Evolutionary conservation across 2,797 vertebrate genomes (phyloP).

Genomic region (Graptemys geographica): DNA sequence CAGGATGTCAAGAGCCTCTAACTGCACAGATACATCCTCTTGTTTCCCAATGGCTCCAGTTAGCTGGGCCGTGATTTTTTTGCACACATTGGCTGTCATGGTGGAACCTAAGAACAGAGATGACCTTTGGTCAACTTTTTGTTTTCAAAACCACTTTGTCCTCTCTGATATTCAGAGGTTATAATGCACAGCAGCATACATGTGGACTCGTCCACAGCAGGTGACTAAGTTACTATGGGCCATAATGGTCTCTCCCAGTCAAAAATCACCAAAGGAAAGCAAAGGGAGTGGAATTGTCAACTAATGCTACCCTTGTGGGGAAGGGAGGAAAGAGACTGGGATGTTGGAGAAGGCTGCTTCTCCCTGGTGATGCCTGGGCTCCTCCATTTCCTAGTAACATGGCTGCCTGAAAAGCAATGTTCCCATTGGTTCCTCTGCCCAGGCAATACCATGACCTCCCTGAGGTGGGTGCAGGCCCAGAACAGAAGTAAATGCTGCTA

Average conservation of each 20-base stretch:
- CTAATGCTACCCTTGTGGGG: background rate
- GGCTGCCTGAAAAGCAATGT: background rate
- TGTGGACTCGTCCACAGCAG: background rate
- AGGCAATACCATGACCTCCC: accelerated
- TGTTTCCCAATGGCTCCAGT: constrained; percentile 93
- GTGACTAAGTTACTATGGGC: background rate
- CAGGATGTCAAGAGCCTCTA: constrained; percentile 96
- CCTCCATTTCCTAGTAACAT: accelerated
- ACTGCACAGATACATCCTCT: constrained; percentile 92
- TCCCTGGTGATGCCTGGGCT: background rate
- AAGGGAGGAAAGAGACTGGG: background rate
- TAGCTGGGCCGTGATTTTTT: constrained; percentile 94
- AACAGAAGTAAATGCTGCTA: background rate
- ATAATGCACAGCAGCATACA: background rate
- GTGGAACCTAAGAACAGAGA: constrained; percentile 82
- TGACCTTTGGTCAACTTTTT: background rate
- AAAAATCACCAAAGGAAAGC: background rate
- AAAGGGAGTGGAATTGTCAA: background rate
- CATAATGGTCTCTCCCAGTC: background rate
- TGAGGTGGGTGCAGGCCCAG: background rate
- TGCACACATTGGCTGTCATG: constrained; percentile 90
- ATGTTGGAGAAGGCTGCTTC: background rate
- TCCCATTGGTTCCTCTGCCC: background rate
- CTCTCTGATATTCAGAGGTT: background rate
- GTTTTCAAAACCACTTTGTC: background rate